A percentile compares a stretch with the other conserved stretches of the same genome.
phyloP scores from a whole-genome alignment of 2,797 vertebrate species.

The Pseudochaenichthys georgianus region DNA sequence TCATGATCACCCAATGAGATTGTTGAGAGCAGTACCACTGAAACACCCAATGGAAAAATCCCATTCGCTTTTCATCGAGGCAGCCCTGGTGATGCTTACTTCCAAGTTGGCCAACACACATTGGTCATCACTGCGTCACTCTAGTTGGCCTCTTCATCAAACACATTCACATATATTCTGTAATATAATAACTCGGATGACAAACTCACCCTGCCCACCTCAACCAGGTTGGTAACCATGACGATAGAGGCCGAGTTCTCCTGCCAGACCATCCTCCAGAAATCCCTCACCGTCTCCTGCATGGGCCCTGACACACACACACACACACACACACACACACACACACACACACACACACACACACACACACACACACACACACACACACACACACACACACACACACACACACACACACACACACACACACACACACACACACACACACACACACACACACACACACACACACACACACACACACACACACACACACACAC shows the following conservation, averaged over 20 bases:
- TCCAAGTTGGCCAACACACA: too few species aligned
- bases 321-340: conserved; percentile 41
- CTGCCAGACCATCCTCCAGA: conserved; percentile 99
- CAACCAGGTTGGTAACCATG: conserved; percentile 99
- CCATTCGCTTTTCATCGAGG: too few species aligned
- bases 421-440: conserved; percentile 21
- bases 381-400: too few species aligned
- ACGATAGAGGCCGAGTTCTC: conserved; percentile 97
- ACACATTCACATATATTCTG: conserved; percentile 9
- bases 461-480: conserved; percentile 23
- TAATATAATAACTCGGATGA: conserved; percentile 24
- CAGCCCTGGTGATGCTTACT: too few species aligned
- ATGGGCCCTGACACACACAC: conserved; percentile 89
- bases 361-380: too few species aligned
- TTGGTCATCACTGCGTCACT: too few species aligned
- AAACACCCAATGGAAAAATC: too few species aligned
- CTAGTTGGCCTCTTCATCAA: not conserved
- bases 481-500: conserved; percentile 37
- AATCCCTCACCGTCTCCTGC: conserved; percentile 98
- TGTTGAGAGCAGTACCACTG: not conserved
- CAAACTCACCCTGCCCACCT: conserved; percentile 96
- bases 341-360: too few species aligned
- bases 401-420: conserved; percentile 40
- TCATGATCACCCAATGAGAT: not conserved
- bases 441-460: conserved; percentile 36